A percentile compares a stretch with the other conserved stretches of the same genome.
Conservation (phyloP, 1,140 invertebrate species). For the Aphelenchoides fujianensis region DNA sequence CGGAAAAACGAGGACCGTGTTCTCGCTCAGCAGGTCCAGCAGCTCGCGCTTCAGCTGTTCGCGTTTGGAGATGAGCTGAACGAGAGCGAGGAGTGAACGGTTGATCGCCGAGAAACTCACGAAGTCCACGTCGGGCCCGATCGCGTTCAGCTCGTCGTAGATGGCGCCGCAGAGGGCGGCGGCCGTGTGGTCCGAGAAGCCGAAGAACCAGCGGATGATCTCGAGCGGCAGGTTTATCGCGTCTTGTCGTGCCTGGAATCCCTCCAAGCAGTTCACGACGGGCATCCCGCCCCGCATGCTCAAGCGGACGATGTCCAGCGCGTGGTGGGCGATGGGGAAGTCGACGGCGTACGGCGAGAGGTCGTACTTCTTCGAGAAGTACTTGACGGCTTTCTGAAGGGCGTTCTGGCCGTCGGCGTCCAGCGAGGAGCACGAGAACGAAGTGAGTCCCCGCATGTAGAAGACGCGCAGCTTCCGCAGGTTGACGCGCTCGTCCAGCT, state of each 20-base stretch:
- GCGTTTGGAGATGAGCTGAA: constrained; percentile 52
- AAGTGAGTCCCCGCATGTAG: constrained; percentile 57
- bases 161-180: constrained; percentile 34
- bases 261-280: constrained; percentile 19
- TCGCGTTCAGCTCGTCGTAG: constrained; percentile 21
- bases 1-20: constrained; percentile 64
- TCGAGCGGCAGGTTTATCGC: constrained; percentile 63
- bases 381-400: constrained; percentile 44
- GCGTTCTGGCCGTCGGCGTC: neutral
- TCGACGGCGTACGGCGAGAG: constrained; percentile 33
- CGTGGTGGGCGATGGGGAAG: constrained; percentile 45
- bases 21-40: constrained; percentile 67
- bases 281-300: constrained; percentile 34
- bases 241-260: constrained; percentile 33
- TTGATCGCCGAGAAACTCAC: constrained; percentile 29
- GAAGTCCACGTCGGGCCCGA: neutral
- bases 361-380: constrained; percentile 58
- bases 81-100: constrained; percentile 17
- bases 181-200: constrained; percentile 60
- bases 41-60: constrained; percentile 62
- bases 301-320: constrained; percentile 34
- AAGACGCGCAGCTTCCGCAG: constrained; percentile 49
- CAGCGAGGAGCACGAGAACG: constrained; percentile 3
- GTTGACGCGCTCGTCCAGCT: constrained; percentile 45
- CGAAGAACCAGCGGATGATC: constrained; percentile 68